Evolutionary conservation across 2,797 vertebrate species (phyloP).

Genomic region (Pipistrellus nathusii): DNA sequence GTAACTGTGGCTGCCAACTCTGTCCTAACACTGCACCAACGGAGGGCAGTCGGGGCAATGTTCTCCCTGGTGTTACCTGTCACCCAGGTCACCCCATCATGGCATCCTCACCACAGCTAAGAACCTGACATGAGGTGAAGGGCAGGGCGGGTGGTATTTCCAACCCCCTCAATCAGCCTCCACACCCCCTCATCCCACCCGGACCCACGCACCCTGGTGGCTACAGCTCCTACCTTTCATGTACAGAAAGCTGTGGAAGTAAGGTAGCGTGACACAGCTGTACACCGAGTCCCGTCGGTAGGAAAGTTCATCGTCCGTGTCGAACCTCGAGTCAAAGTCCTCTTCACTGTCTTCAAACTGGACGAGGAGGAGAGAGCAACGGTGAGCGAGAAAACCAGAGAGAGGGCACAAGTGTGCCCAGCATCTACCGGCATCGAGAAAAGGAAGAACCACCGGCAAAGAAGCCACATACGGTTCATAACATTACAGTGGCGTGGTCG

Average conservation of each 20-base stretch:
- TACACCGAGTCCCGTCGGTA: slow-evolving; percentile 97
- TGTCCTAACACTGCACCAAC: neutral
- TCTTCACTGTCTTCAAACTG: slow-evolving; percentile 99
- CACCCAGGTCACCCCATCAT: fast-evolving
- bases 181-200: fast-evolving
- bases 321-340: slow-evolving; percentile 95
- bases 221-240: slow-evolving; percentile 93
- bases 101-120: neutral
- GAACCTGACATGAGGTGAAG: neutral
- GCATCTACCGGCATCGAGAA: fast-evolving
- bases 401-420: no score
- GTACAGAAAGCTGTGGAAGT: slow-evolving; percentile 97
- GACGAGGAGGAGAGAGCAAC: neutral
- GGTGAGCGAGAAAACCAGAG: neutral
- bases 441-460: neutral
- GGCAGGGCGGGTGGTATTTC: fast-evolving
- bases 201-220: fast-evolving
- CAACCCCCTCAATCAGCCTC: neutral
- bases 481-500: fast-evolving
- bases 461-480: fast-evolving
- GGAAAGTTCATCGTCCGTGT: slow-evolving; percentile 95
- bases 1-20: neutral
- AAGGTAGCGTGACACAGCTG: slow-evolving; percentile 97
- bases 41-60: fast-evolving
- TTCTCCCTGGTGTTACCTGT: fast-evolving